Evolutionary conservation across 2,888 invertebrate species (phyloP).

Genomic region (Macaria notata): DNA sequence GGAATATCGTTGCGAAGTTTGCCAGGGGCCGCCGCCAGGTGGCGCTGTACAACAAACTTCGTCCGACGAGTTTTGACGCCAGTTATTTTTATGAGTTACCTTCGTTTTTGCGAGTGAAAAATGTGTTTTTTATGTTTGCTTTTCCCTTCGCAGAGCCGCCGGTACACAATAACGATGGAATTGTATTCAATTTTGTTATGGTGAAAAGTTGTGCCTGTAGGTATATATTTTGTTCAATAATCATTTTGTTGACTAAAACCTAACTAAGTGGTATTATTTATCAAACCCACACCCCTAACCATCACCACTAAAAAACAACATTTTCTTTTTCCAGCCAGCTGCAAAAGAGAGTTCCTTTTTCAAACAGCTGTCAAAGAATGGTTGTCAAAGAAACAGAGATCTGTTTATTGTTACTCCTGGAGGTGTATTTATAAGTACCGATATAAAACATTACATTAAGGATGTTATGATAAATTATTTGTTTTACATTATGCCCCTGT

Average conservation of each 20-base stretch:
- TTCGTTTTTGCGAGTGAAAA: conserved; percentile 30
- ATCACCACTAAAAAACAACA: conserved; percentile 5
- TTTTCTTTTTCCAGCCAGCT: conserved; percentile 20
- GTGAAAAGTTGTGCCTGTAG: conserved; percentile 1
- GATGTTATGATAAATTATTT: too few relatives aligned
- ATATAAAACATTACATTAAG: too few relatives aligned
- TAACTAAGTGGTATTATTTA: conserved; percentile 19
- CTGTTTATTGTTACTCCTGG: conserved; percentile 27
- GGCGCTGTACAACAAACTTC: conserved; percentile 31
- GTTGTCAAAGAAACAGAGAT: conserved; percentile 24
- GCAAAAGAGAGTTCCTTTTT: conserved; percentile 5
- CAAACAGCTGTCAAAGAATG: conserved; percentile 4
- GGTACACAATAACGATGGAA: conserved; percentile 18
- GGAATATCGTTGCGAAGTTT: conserved; percentile 27
- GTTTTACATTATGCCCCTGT: too few relatives aligned
- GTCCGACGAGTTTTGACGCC: conserved; percentile 30
- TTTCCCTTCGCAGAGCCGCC: conserved; percentile 11
- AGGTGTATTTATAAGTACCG: too few relatives aligned
- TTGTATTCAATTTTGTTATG: conserved; percentile 21
- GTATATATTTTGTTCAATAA: not conserved
- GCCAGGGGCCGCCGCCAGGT: conserved; percentile 31
- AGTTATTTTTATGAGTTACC: conserved; percentile 32
- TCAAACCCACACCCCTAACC: conserved; percentile 20
- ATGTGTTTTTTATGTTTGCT: conserved; percentile 26
- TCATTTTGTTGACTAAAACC: too few relatives aligned